Evolutionary conservation across 2,888 invertebrate species (phyloP), one percentile per base, ranked within the genome.

Genomic region (Leptinotarsa tumamoca): DNA sequence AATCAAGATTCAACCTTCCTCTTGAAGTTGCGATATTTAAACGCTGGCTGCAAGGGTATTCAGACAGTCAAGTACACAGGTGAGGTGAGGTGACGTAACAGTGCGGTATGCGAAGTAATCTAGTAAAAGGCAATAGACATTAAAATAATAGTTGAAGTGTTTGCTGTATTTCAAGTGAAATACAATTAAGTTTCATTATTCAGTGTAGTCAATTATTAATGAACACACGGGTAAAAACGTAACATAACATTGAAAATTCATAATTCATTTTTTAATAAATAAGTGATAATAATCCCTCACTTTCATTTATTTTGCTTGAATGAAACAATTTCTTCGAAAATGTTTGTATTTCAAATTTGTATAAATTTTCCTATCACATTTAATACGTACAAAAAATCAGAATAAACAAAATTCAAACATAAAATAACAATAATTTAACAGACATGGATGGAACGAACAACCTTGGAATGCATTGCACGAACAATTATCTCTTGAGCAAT

Each of bases 361-460:
- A 63, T 33, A 63, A 63, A n/a, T 43, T 17, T 63, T 43, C 13
- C 4, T 63, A 63, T 63, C n/a, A 63, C 27, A 63, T 63, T 27
- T 43, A 43, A n/a, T 63, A 63, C 33, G 17, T 63, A 63, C 33
- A 63, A 63, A 63, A 63, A 63, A 58, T 17, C 18, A 56, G 18
- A 33, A 33, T 13, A 63, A n/a, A 33, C 63, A 63, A 33, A 33
- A 63, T 33, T 43, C 63, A 63, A 63, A 63, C 5, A 63, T 33
- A 63, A 63, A n/a, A 10, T 63, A 63, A 63, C 63, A 63, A 63
- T 33, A 63, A n/a, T n/a, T 63, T n/a, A 63, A 43, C 33, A 27
- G 43, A 63, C 17, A n/a, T 63, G 63, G 63, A 63, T 63, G 63
- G 63, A 63, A 63, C 7, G n/a, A 63, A 63, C 63, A 63, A 63